phyloP scores from a whole-genome alignment of 53 echinoderm and acorn worm genomes.

The Holothuria scabra region DNA sequence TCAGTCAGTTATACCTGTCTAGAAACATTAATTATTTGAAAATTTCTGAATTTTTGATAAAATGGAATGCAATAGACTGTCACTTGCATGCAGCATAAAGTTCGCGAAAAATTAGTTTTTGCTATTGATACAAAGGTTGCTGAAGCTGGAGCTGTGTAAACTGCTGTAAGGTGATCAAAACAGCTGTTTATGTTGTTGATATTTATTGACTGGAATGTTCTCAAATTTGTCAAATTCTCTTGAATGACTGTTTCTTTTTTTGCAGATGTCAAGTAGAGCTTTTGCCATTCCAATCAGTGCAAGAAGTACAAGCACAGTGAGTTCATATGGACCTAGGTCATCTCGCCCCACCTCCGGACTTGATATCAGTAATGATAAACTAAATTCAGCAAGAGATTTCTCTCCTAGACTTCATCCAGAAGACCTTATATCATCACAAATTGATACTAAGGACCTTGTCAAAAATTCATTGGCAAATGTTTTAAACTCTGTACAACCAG shows the following conservation, averaged over 20 bases:
- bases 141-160: too few species aligned
- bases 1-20: too few species aligned
- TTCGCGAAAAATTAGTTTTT: too few species aligned
- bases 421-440: slow-evolving; percentile 10
- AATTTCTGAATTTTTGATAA: too few species aligned
- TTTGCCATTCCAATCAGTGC: slow-evolving; percentile 94
- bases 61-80: too few species aligned
- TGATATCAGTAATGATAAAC: slow-evolving; percentile 18
- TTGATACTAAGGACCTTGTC: slow-evolving; percentile 39
- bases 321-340: slow-evolving; percentile 68
- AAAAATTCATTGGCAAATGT: slow-evolving; percentile 27
- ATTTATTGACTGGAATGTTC: too few species aligned
- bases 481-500: slow-evolving; percentile 22
- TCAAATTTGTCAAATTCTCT: too few species aligned
- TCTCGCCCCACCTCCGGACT: slow-evolving; percentile 26
- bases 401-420: slow-evolving; percentile 34
- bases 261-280: slow-evolving; percentile 88
- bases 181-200: too few species aligned
- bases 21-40: too few species aligned
- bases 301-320: slow-evolving; percentile 86
- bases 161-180: too few species aligned
- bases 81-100: too few species aligned
- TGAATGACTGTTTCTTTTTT: not conserved
- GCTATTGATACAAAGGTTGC: too few species aligned
- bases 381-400: slow-evolving; percentile 18